phyloP scores from a whole-genome alignment of 1,140 invertebrate species.

The Anoplophora glabripennis region DNA sequence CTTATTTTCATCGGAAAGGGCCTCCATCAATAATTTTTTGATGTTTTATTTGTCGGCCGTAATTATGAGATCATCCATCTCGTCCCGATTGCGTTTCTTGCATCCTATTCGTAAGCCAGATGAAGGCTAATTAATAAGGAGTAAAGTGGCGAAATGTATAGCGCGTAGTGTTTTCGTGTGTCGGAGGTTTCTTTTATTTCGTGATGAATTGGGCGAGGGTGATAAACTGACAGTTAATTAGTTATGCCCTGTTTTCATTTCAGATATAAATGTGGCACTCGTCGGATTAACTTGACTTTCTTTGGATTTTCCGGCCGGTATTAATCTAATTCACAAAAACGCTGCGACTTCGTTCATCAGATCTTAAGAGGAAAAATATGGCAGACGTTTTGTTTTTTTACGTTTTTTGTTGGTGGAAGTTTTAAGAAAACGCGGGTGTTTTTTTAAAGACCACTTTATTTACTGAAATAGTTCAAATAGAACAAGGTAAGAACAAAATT shows the following conservation, averaged over 20 bases:
- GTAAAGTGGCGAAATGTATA: conserved; percentile 1
- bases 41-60: conserved; percentile 7
- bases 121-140: conserved; percentile 17
- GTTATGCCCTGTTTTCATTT: conserved; percentile 5
- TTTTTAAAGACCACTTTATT: too few species aligned
- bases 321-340: not conserved
- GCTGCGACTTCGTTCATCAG: too few species aligned
- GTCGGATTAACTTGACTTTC: not conserved
- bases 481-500: too few species aligned
- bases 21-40: conserved; percentile 14
- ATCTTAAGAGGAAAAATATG: too few species aligned
- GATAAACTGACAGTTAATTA: conserved; percentile 15
- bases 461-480: too few species aligned
- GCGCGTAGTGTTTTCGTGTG: conserved; percentile 6
- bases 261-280: not conserved
- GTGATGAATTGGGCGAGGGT: conserved; percentile 12
- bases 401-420: too few species aligned
- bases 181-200: not conserved
- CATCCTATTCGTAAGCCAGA: conserved; percentile 3
- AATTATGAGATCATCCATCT: conserved; percentile 13
- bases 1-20: not conserved
- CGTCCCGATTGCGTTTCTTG: not conserved
- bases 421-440: too few species aligned
- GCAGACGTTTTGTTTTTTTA: too few species aligned
- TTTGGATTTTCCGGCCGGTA: not conserved